Evolutionary conservation across 2,888 invertebrate genomes (phyloP), one percentile per base, ranked within the genome.

Genomic region (Dinocampus coccinellae): DNA sequence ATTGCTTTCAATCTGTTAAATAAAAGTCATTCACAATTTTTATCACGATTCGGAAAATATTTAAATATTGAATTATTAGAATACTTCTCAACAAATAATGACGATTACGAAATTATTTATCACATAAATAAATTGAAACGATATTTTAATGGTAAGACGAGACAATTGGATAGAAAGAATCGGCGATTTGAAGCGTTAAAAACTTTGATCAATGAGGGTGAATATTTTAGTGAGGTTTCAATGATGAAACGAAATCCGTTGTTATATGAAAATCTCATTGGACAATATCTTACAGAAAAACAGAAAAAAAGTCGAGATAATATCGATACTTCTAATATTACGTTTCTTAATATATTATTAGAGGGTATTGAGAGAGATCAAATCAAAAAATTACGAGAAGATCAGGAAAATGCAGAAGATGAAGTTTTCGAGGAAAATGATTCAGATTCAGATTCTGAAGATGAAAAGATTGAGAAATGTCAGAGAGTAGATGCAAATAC

Each of bases 201-300:
- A 80, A 90, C 92, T 80, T 87, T 97, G 76, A 89, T 94, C 47
- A 88, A 90, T 64, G 91, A 92, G 75, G 91, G 92, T 11, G 90
- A 91, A 78, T 98, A 97, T 87, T 98, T 98, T 82, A 94, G 94
- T 84, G 97, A 98, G 85, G 92, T 92, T 73, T 95, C 96, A 89
- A 98, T 98, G 98, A 95, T 96, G 92, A 93, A 92, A 78, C 89
- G 98, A 73, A 95, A 97, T 86, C 98, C 98, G 0, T 89, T 95
- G 66, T 88, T 98, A 0, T 98, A 96, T 88, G 95, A 98, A 76
- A 94, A 97, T 81, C 89, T 98, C 77, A 90, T 98, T 55, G 98
- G 97, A 0, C 94, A 93, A 81, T 97, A 94, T 86, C 87, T 97
- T 76, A 92, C 93, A 2, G 92, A 93, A 70, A 92, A 93, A 34